Conservation (phyloP, 2,888 invertebrate species). For the Willowsia nigromaculata region DNA sequence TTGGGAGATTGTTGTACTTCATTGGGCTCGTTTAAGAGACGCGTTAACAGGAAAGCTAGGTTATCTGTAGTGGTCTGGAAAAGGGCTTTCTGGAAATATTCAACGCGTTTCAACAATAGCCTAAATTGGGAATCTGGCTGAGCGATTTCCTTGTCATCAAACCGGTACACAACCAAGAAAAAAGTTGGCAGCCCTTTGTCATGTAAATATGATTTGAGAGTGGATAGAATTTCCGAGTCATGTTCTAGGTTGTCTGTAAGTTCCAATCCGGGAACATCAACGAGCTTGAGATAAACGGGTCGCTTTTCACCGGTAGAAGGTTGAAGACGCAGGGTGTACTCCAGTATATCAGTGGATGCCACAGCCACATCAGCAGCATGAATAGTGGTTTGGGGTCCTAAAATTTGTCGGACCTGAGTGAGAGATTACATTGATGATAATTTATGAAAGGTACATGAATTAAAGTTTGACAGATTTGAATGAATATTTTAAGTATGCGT, state of each 20-base stretch:
- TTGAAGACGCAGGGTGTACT: constrained; percentile 32
- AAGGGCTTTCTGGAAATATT: constrained; percentile 27
- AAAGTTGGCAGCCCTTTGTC: constrained; percentile 40
- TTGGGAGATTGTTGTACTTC: background rate
- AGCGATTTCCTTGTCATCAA: constrained; percentile 44
- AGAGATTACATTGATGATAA: background rate
- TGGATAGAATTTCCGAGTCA: constrained; percentile 38
- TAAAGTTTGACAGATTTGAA: too few species aligned
- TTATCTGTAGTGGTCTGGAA: constrained; percentile 45
- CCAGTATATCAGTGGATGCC: constrained; percentile 51
- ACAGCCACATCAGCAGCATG: constrained; percentile 41
- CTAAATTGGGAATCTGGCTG: background rate
- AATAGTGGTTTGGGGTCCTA: constrained; percentile 20
- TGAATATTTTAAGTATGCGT: background rate
- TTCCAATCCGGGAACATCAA: constrained; percentile 48
- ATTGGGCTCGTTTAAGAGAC: background rate
- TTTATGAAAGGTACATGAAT: too few species aligned
- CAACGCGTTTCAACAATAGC: constrained; percentile 20
- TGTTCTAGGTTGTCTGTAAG: constrained; percentile 1
- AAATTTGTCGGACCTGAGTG: constrained; percentile 20
- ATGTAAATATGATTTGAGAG: constrained; percentile 44
- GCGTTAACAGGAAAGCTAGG: background rate
- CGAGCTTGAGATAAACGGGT: constrained; percentile 1
- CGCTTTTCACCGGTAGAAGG: background rate
- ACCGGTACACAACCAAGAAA: constrained; percentile 31